Conservation (phyloP, 2,888 invertebrate genomes). For the Cephus sareptanus region DNA sequence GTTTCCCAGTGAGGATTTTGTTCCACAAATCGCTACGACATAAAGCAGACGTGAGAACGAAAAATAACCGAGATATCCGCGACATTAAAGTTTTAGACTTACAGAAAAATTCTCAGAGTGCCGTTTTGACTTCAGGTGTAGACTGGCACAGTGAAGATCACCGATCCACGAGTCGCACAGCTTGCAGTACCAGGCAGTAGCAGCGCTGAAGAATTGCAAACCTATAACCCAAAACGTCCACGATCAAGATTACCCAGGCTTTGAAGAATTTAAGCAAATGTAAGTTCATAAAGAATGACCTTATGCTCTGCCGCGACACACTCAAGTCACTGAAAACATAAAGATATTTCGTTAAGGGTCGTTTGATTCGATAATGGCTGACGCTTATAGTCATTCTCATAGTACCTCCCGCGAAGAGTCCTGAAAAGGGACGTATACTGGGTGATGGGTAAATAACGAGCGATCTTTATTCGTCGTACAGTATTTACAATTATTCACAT, state of each 20-base stretch:
- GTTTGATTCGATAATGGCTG: background rate
- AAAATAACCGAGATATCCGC: background rate
- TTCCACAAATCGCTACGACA: slow-evolving; percentile 78
- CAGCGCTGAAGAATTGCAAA: slow-evolving; percentile 87
- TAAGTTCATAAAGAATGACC: slow-evolving; percentile 64
- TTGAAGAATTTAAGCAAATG: slow-evolving; percentile 44
- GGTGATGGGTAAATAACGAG: background rate
- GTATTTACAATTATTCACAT: slow-evolving; percentile 16
- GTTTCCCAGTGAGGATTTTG: slow-evolving; percentile 90
- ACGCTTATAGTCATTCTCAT: background rate
- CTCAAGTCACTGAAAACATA: slow-evolving; percentile 59
- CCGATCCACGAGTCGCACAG: slow-evolving; percentile 90
- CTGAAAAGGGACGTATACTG: slow-evolving; percentile 7
- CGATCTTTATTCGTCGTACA: slow-evolving; percentile 20
- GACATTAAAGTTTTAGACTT: slow-evolving; percentile 58
- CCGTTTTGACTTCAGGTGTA: slow-evolving; percentile 82
- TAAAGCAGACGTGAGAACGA: background rate
- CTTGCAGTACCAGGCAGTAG: slow-evolving; percentile 91
- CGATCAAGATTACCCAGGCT: slow-evolving; percentile 44
- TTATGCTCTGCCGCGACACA: slow-evolving; percentile 61
- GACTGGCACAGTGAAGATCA: slow-evolving; percentile 87
- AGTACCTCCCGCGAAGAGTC: slow-evolving; percentile 32
- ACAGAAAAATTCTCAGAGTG: slow-evolving; percentile 87
- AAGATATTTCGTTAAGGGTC: slow-evolving; percentile 38
- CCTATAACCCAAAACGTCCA: slow-evolving; percentile 69